Evolutionary conservation across 1,140 invertebrate species (phyloP), one percentile per base, ranked within the genome.

Genomic region (Chironomus tepperi): DNA sequence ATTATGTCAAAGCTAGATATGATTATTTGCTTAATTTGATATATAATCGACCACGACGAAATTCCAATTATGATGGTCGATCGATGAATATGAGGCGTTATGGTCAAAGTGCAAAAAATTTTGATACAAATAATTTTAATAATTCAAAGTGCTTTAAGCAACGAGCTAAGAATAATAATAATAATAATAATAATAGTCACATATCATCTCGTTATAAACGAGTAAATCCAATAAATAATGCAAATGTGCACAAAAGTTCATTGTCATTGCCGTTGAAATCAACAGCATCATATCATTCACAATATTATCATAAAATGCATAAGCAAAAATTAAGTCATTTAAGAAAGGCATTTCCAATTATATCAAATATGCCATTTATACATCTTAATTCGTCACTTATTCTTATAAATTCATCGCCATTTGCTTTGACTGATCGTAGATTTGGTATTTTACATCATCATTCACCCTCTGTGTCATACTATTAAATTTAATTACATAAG

Each of bases 401-500:
- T n/a, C 18, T 74, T 43, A 42, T 74, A 8, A 74, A 74, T 74
- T 57, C 47, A 3, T 74, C 74, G 16, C 74, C 74, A 74, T 74
- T 74, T 34, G 74, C 43, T 9, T 57, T 74, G 57, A 47, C 16
- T 34, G 74, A 74, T 65, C 47, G 5, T 18, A 16, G 74, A 70
- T 70, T 74, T 19, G 74, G 74, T 15, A 74, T 74, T 43, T 19
- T 74, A 9, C 74, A 74, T 74, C 74, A 74, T 74, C 42, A 65
- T 42, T 70, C 74, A 42, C 74, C 64, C 21, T 74, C 74, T 5
- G 18, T 70, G 12, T 74, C 74, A 3, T 74, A 70, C 47, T 74
- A 43, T 57, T 57, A 57, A 57, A 5, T 57, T 34, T 34, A 34
- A 34, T 34, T 34, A 34, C 24, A 34, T 34, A 34, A 34, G 24